phyloP scores from a whole-genome alignment of 2,888 invertebrate genomes.

The Phania funesta region DNA sequence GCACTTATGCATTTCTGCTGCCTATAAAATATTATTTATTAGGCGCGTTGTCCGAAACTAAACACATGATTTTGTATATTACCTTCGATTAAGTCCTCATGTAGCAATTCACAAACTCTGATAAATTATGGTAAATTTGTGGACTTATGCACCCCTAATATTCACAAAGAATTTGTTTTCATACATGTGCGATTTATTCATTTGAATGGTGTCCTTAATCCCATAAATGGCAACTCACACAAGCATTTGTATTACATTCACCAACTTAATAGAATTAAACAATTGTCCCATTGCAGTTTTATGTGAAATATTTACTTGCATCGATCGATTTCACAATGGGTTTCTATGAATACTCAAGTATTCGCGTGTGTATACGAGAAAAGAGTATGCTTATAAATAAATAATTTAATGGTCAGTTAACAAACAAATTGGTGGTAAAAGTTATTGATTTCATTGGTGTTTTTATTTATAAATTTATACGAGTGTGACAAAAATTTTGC shows the following conservation, averaged over 20 bases:
- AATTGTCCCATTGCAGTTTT: not conserved
- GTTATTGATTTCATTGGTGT: not conserved
- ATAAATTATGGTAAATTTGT: no score
- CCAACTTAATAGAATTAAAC: not conserved
- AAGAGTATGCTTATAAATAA: not conserved
- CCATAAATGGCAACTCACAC: no score
- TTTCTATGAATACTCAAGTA: not conserved
- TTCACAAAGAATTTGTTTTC: not conserved
- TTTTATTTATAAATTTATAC: no score
- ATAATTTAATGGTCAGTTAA: slow-evolving; percentile 19
- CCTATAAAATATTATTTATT: no score
- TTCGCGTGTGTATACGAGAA: not conserved
- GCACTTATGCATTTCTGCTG: no score
- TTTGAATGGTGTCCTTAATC: no score
- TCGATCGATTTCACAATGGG: not conserved
- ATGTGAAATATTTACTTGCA: no score
- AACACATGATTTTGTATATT: no score
- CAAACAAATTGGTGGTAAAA: slow-evolving; percentile 24
- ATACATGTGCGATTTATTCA: not conserved
- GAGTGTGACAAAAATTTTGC: no score
- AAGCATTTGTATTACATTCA: not conserved
- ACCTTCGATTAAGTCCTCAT: no score
- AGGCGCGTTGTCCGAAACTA: no score
- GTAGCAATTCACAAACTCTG: no score
- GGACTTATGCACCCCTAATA: not conserved